Percentiles rank a stretch among this genome's conserved stretches.
These are phyloP conservation scores for Acarapis woodi DNA, from an alignment of 1,140 invertebrate species.

Conservation along the genomic window DNA sequence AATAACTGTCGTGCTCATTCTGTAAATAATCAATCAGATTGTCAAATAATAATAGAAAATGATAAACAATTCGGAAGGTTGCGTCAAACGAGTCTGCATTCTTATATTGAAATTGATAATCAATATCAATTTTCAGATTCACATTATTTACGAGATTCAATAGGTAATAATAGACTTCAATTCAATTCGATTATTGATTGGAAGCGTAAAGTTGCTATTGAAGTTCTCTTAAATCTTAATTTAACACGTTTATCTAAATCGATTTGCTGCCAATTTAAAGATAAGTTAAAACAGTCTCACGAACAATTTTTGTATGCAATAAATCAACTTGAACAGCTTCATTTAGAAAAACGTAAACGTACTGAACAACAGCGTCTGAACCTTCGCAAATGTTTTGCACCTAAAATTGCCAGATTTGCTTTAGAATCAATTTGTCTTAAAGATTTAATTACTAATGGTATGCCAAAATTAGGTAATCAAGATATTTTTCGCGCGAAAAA, in stretches of 20 bases:
- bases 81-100: too few species aligned
- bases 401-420: conserved; percentile 44
- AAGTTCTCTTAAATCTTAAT: conserved; percentile 39
- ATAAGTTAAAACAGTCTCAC: conserved; percentile 30
- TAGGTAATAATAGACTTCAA: too few species aligned
- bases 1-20: too few species aligned
- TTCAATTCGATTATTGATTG: conserved; percentile 39
- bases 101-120: too few species aligned
- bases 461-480: conserved; percentile 41
- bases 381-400: conserved; percentile 42
- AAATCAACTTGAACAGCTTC: conserved; percentile 27
- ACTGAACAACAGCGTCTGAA: conserved; percentile 45
- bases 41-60: too few species aligned
- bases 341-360: conserved; percentile 38
- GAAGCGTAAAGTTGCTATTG: conserved; percentile 36
- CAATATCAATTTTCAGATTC: too few species aligned
- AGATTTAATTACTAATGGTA: conserved; percentile 39
- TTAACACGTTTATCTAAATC: conserved; percentile 36
- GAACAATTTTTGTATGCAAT: conserved; percentile 34
- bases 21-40: too few species aligned
- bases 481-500: too few species aligned
- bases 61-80: too few species aligned
- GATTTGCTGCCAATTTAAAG: conserved; percentile 35
- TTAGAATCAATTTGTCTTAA: conserved; percentile 54
- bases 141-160: conserved; percentile 18